Base-by-base conservation (phyloP, 2,797 vertebrate genomes). In the Enteromius mattozi region DNA sequence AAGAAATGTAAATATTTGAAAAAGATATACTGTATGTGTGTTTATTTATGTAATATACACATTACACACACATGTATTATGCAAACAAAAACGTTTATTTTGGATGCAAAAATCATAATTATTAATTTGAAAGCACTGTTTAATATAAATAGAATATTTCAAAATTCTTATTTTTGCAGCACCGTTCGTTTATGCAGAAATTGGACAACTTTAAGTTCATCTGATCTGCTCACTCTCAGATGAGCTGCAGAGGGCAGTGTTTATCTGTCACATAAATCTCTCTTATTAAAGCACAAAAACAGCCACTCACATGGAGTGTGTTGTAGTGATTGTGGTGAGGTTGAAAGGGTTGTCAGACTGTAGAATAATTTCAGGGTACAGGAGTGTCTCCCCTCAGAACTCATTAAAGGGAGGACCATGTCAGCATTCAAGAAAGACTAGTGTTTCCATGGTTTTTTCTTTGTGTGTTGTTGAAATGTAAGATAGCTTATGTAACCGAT, bases 211-310 rank as follows among this genome's bases (percentile, higher is more conserved):
- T 65, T 4, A 51, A 24, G 24, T 63, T 10, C 1, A 69, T 56
- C 30, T 42, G 6, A 37, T 49, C 59, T 80, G 27, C 72, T 21
- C 54, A 85, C 24, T 82, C 75, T 75, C 30, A 54, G 40, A n/a
- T 0, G 45, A 70, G 91, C 94, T 89, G 80, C 92, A 94, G 94
- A 88, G 92, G 94, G 92, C 92, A 92, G 91, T 91, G 91, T 76
- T 87, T 78, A 68, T 74, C 83, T 80, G 33, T 49, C 63, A 59
- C 35, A 42, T 68, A 27, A 56, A 33, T 30, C 6, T 24, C 24
- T 80, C 2, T 6, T 65, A 40, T 33, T 51, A 19, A 63, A 47
- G 47, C 7, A 16, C 56, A 12, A 6, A 45, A n/a, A 35, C 33
- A 5, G 35, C 35, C 49, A 59, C 82, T 35, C 65, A 72, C 79